phyloP scores from a whole-genome alignment of 2,113 vertebrate genomes.

The Lonchura striata region DNA sequence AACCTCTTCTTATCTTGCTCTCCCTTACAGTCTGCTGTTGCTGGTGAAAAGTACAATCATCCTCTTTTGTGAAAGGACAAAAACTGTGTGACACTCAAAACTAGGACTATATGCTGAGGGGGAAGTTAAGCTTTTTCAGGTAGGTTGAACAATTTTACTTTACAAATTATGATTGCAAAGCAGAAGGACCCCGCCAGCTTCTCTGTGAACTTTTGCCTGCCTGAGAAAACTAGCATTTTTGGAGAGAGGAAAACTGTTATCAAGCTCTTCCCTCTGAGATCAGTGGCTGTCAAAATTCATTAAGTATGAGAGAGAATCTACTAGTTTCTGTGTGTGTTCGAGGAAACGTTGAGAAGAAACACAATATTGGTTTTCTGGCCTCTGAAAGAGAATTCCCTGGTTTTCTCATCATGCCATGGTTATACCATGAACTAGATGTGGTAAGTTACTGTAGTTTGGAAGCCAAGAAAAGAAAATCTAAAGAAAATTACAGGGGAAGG shows the following conservation, averaged over 20 bases:
- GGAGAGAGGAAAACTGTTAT: constrained; percentile 23
- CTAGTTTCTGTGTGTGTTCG: constrained; percentile 45
- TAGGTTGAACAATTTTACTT: not conserved
- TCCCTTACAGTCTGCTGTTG: not conserved
- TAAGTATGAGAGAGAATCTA: constrained; percentile 69
- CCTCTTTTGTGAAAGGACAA: constrained; percentile 3
- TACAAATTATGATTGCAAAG: not conserved
- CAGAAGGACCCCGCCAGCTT: not conserved
- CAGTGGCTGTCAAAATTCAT: constrained; percentile 68
- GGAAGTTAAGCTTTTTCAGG: not conserved
- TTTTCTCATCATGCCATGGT: constrained; percentile 7
- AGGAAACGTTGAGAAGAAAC: constrained; percentile 47
- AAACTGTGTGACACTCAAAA: not conserved
- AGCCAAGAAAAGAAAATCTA: constrained; percentile 68
- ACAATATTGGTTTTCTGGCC: not conserved
- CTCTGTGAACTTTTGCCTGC: not conserved
- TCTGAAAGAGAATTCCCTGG: constrained; percentile 24
- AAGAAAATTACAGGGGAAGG: constrained; percentile 75
- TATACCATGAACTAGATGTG: constrained; percentile 7
- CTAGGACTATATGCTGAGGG: not conserved
- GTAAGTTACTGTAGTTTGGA: constrained; percentile 66
- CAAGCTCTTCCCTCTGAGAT: constrained; percentile 59
- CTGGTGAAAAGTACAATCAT: not conserved
- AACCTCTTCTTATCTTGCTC: constrained; percentile 13
- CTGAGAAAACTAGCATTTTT: not conserved